Conservation (phyloP, 2,113 vertebrate species). For the Leiothrix lutea region DNA sequence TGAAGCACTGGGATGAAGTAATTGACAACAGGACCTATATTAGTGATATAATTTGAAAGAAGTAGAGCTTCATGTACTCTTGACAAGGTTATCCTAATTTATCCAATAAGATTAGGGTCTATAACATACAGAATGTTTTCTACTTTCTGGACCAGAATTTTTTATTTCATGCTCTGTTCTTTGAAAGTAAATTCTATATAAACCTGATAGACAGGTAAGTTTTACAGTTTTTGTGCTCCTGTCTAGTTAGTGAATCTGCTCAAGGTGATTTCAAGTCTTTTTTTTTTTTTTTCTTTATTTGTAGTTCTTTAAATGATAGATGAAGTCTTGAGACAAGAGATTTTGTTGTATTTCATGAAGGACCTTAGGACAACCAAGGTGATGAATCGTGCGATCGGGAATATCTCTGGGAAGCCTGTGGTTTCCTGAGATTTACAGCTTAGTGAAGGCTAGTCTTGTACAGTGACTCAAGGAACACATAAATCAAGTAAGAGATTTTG, state of each 20-base stretch:
- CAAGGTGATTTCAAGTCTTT: background rate
- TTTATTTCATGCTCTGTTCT: background rate
- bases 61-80: background rate
- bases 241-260: background rate
- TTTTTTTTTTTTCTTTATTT: background rate
- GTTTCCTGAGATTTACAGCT: background rate
- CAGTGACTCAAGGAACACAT: background rate
- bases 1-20: background rate
- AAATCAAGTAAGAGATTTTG: background rate
- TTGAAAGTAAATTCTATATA: background rate
- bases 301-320: background rate
- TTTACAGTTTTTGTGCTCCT: background rate
- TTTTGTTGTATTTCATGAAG: slow-evolving; percentile 1
- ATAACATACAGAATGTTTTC: background rate
- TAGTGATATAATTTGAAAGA: background rate
- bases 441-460: background rate
- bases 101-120: background rate
- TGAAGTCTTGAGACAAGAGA: slow-evolving; percentile 3
- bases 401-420: background rate
- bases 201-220: background rate
- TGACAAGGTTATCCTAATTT: background rate
- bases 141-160: background rate
- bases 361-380: background rate
- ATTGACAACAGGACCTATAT: background rate
- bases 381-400: background rate